Base-by-base conservation (phyloP, 1,140 invertebrate genomes). In the Heliothis subflexa region DNA sequence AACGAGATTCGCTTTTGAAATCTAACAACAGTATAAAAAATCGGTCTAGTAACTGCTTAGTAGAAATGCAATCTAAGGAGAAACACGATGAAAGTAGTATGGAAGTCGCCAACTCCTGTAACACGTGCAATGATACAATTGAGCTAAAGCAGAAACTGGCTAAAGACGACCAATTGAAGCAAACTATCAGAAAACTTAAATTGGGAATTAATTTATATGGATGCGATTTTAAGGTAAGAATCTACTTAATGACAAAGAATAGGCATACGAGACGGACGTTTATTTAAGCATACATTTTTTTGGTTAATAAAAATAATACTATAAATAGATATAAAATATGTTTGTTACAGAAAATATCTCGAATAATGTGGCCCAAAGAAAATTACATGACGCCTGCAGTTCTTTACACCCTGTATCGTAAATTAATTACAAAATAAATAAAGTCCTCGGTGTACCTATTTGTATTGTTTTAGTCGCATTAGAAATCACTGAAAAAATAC, bases 131-230 rank as follows among this genome's bases (percentile, higher is more conserved):
- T 52, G 79, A 93, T 70, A 94, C 91, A 0, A 12, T 82, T 4
- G n/a, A 78, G 33, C 82, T 93, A 12, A 86, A 89, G 82, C 78
- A 81, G 1, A 93, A 94, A 81, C 45, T 90, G 7, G 49, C 47
- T 4, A 81, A 83, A 7, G 81, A 91, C 70, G 78, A 83, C 1
- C 73, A 83, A 14, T 81, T 94, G 18, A 89, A 88, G 82, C 66
- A 85, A 68, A 93, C 88, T 5, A 79, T 94, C 4, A 92, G 88
- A 68, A 93, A 89, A 78, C 86, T 95, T 1, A 94, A 93, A 81
- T 78, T 91, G n/a, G 94, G 91, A 45, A 93, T 95, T 16, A 91
- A 94, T 71, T 70, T 94, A 45, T 94, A 94, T 54, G 94, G 93
- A 18, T 95, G 94, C 68, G 88, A 95, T 81, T 95, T 94, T 78